Conservation (phyloP, 92 coral and sea anemone species). For the Nematostella vectensis region DNA sequence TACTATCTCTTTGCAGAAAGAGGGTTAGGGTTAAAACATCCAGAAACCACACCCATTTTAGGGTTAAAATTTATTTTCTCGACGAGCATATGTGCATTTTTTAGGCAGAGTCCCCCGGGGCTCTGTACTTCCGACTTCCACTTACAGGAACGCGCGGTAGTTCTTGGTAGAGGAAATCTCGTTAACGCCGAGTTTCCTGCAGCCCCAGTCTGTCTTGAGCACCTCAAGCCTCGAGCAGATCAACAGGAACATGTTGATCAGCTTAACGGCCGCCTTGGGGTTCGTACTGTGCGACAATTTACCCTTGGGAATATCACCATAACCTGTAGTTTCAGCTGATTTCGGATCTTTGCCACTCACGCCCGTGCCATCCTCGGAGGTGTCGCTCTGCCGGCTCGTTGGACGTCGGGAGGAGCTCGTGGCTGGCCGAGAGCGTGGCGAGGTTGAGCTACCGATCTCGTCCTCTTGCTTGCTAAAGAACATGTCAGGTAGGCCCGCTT, state of each 20-base stretch:
- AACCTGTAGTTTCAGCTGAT: slow-evolving; percentile 24
- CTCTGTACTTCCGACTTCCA: neutral
- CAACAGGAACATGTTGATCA: slow-evolving; percentile 73
- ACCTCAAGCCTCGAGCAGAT: slow-evolving; percentile 85
- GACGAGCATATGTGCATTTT: too few species aligned
- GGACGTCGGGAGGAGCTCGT: slow-evolving; percentile 80
- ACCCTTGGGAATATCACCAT: slow-evolving; percentile 79
- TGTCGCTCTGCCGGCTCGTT: slow-evolving; percentile 52
- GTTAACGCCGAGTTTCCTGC: slow-evolving; percentile 80
- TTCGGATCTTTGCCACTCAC: slow-evolving; percentile 7
- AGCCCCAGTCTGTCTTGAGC: slow-evolving; percentile 89
- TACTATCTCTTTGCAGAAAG: too few species aligned
- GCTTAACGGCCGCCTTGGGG: slow-evolving; percentile 85
- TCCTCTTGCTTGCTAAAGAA: slow-evolving; percentile 57
- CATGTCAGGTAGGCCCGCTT: slow-evolving; percentile 86
- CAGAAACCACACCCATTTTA: too few species aligned
- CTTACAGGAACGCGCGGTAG: slow-evolving; percentile 52
- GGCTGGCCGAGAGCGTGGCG: slow-evolving; percentile 68
- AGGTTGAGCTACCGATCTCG: slow-evolving; percentile 46
- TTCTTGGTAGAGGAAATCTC: slow-evolving; percentile 67
- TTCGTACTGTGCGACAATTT: slow-evolving; percentile 72
- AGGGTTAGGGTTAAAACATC: too few species aligned
- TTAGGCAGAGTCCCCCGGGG: too few species aligned
- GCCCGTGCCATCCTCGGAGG: slow-evolving; percentile 17
- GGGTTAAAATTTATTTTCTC: too few species aligned